These are phyloP conservation scores for Porites australiensis DNA, from an alignment of 64 coral and sea anemone genomes.

Conservation along the genomic window DNA sequence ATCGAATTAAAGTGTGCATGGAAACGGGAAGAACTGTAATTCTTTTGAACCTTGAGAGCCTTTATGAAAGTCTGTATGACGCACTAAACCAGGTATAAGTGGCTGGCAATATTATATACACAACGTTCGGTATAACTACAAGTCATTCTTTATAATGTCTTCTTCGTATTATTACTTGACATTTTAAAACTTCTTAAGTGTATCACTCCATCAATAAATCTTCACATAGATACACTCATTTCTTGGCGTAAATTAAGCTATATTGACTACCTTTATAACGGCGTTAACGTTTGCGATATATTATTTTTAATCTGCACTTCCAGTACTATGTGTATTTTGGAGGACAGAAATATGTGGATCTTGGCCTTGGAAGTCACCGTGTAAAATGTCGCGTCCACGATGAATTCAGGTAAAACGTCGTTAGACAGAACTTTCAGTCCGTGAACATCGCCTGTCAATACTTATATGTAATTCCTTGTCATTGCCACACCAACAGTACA, in stretches of 20 bases:
- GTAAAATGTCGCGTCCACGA: slow-evolving; percentile 63
- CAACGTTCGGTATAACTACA: no score
- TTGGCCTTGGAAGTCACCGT: slow-evolving; percentile 69
- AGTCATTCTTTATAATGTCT: no score
- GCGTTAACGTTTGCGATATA: neutral
- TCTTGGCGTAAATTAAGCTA: neutral
- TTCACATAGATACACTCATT: no score
- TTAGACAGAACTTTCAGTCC: no score
- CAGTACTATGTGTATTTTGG: slow-evolving; percentile 68
- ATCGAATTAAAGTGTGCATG: neutral
- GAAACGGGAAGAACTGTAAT: slow-evolving; percentile 45
- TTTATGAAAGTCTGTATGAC: slow-evolving; percentile 81
- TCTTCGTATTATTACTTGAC: no score
- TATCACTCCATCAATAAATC: no score
- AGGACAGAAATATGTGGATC: slow-evolving; percentile 68
- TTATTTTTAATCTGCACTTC: neutral
- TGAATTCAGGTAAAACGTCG: slow-evolving; percentile 35
- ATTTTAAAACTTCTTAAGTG: no score
- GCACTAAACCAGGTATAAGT: slow-evolving; percentile 76
- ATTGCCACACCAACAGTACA: no score
- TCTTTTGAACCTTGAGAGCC: slow-evolving; percentile 68
- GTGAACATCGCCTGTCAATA: neutral
- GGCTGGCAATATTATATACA: neutral
- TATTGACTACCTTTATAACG: neutral
- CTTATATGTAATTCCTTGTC: no score